phyloP scores from a whole-genome alignment of 35 echinoderm and acorn worm genomes.

The Heliocidaris tuberculata region DNA sequence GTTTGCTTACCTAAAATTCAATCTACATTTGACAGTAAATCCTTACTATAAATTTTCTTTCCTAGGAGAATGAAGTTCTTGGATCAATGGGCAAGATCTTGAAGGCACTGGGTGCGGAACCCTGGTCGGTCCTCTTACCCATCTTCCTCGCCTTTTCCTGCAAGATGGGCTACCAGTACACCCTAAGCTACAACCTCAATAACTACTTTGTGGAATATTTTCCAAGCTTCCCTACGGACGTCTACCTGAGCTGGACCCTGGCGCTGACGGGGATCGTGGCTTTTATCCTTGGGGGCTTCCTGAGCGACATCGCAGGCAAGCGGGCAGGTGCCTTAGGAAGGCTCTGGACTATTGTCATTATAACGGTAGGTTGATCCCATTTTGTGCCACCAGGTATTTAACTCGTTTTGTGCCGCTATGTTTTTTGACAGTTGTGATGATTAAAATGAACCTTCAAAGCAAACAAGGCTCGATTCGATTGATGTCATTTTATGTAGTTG shows the following conservation, averaged over 20 bases:
- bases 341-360: neutral
- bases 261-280: neutral
- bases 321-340: neutral
- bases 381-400: too few species aligned
- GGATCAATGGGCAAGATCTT: neutral
- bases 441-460: too few species aligned
- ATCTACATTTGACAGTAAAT: too few species aligned
- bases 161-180: constrained; percentile 49
- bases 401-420: neutral
- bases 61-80: neutral
- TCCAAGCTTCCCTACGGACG: constrained; percentile 14
- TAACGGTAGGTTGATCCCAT: neutral
- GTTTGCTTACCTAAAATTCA: too few species aligned
- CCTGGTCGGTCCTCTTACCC: constrained; percentile 21
- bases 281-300: neutral
- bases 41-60: neutral
- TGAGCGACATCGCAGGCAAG: constrained; percentile 21
- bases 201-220: constrained; percentile 45
- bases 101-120: neutral
- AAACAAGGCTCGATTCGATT: too few species aligned
- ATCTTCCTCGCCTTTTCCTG: constrained; percentile 33
- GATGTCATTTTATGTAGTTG: too few species aligned
- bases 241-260: constrained; percentile 36
- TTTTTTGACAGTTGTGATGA: too few species aligned
- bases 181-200: constrained; percentile 38